These are phyloP conservation scores for Dryadula phaetusa DNA, from an alignment of 2,888 invertebrate species.

Conservation along the genomic window DNA sequence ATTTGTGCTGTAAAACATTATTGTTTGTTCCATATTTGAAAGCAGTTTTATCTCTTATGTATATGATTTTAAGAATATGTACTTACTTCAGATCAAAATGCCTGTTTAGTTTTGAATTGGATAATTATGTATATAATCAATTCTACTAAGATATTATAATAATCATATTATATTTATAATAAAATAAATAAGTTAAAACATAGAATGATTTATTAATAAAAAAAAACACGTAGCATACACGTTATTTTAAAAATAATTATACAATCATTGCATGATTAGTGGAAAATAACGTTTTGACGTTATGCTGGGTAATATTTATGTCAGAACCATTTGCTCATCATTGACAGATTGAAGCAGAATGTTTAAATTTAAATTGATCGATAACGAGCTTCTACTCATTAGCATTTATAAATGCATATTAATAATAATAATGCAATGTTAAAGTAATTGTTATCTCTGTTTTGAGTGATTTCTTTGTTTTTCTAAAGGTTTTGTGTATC, in stretches of 20 bases:
- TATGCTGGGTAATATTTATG: neutral
- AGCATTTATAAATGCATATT: neutral
- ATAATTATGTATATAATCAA: too few species aligned
- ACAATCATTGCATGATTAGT: neutral
- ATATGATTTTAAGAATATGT: too few species aligned
- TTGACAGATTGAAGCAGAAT: neutral
- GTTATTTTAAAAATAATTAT: neutral
- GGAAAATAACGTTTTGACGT: neutral
- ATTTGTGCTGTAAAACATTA: too few species aligned
- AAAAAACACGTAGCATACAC: neutral
- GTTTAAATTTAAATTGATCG: conserved; percentile 3
- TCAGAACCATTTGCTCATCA: conserved; percentile 12
- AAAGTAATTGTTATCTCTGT: neutral
- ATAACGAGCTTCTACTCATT: conserved; percentile 5
- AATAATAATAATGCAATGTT: neutral
- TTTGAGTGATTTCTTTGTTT: neutral
- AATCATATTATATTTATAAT: too few species aligned
- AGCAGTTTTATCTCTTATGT: too few species aligned
- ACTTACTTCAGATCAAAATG: too few species aligned
- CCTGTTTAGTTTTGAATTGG: too few species aligned
- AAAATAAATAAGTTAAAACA: too few species aligned
- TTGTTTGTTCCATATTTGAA: too few species aligned
- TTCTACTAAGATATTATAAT: too few species aligned
- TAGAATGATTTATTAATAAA: too few species aligned
- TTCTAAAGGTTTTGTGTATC: neutral